A percentile compares a stretch with the other conserved stretches of the same genome.
These are phyloP conservation scores for Gouania willdenowi DNA, from an alignment of 2,797 vertebrate genomes.

Conservation along the genomic window DNA sequence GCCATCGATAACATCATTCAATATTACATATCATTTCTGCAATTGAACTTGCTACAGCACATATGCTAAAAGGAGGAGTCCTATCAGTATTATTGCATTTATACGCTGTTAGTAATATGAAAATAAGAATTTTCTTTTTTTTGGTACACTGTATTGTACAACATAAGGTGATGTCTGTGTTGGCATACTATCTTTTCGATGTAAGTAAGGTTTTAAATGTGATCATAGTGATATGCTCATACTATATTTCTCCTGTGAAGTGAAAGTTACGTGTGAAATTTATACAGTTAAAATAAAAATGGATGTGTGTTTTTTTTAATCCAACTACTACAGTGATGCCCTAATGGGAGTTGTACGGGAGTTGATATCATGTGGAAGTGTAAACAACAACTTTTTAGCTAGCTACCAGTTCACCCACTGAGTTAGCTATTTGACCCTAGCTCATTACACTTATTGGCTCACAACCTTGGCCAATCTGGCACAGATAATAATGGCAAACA, in stretches of 20 bases:
- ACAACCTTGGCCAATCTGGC: conserved; percentile 4
- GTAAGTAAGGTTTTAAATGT: conserved; percentile 38
- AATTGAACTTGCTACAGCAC: conserved; percentile 67
- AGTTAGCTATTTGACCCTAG: conserved; percentile 22
- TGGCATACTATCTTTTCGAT: conserved; percentile 43
- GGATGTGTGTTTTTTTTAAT: conserved; percentile 19
- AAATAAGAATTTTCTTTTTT: conserved; percentile 61
- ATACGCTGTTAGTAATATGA: conserved; percentile 83
- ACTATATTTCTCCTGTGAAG: conserved; percentile 16
- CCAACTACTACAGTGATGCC: conserved; percentile 26
- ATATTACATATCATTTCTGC: conserved; percentile 52
- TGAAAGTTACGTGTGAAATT: conserved; percentile 17
- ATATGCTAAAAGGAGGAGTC: conserved; percentile 73
- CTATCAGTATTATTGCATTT: conserved; percentile 85
- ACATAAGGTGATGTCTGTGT: conserved; percentile 57
- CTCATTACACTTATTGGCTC: conserved; percentile 18
- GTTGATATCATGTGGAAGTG: conserved; percentile 31
- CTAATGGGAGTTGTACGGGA: conserved; percentile 27
- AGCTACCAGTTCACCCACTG: conserved; percentile 3
- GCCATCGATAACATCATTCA: conserved; percentile 37
- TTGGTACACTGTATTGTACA: conserved; percentile 64
- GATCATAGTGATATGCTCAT: conserved; percentile 26
- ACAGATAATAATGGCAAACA: conserved; percentile 1
- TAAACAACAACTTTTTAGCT: conserved; percentile 13
- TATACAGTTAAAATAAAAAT: conserved; percentile 24